Base-by-base conservation (phyloP, 92 coral and sea anemone genomes). In the Blastomussa wellsi region DNA sequence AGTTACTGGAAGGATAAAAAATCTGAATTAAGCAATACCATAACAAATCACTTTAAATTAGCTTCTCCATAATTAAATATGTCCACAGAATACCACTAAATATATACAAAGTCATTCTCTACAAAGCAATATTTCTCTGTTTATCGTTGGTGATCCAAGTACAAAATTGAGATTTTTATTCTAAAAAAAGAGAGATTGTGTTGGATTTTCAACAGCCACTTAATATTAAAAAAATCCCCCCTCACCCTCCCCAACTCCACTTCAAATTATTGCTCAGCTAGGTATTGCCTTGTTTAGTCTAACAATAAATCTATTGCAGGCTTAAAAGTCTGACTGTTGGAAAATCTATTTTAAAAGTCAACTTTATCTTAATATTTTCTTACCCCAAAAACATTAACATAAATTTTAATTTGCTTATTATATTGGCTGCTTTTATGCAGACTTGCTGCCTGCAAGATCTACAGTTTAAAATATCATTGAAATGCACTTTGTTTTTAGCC, bases 31-130 rank as follows among this genome's bases (percentile, higher is more conserved):
- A 24, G 38, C 26, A 24, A 38, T 74, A 29, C 65, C 81, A 74
- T 57, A 68, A 44, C 51, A 49, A 83, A 83, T 74, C 87, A 83
- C 2, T 72, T 49, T 66, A 24, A 29, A 38, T 36, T 79, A 66
- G 4, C 41, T 26, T 71, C 41, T 82, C 64, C 55, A 39, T 74
- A 24, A 60, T 83, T 83, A 83, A 83, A 83, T 83, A 75, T 11
- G 79, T 74, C 60, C 79, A 74, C 60, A 74, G 60, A 15, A 47
- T 47, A 75, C 78, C 39, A 29, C n/a, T 60, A 14, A 41, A 74
- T 74, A 74, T 83, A 3, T 74, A 83, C 87, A 83, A 49, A 10
- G 53, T 44, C 32, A 73, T 71, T 55, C 71, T 76, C 80, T 59
- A 28, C 57, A 11, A 82, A 3, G 81, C 65, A 31, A 71, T 71